Conservation (phyloP, 2,797 vertebrate species). For the Sylvia borin region DNA sequence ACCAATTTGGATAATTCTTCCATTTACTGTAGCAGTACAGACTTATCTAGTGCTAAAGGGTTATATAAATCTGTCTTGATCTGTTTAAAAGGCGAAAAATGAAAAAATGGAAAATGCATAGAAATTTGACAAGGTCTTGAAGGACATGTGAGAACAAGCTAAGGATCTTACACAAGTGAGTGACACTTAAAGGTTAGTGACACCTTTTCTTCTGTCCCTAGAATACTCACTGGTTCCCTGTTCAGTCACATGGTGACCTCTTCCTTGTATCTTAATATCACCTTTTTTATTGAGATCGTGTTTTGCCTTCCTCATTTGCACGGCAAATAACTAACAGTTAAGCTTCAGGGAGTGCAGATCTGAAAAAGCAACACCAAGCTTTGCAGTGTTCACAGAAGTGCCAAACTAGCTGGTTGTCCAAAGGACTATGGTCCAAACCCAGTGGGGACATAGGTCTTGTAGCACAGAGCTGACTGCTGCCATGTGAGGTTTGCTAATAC, state of each 20-base stretch:
- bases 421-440: not conserved
- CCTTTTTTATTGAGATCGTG: not conserved
- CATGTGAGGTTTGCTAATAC: not conserved
- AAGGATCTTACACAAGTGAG: not conserved
- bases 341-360: not conserved
- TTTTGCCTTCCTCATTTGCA: not conserved
- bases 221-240: not conserved
- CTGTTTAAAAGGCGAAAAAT: not conserved
- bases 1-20: slow-evolving; percentile 13
- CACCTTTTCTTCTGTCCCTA: not conserved
- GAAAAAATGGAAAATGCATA: not conserved
- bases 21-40: not conserved
- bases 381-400: not conserved
- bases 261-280: not conserved
- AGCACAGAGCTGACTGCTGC: not conserved
- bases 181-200: not conserved
- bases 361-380: not conserved
- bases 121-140: not conserved
- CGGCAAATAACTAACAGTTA: not conserved
- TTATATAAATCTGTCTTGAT: not conserved
- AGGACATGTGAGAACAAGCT: not conserved
- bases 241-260: not conserved
- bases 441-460: fast-evolving
- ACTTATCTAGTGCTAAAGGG: not conserved
- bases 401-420: not conserved